Evolutionary conservation across 92 coral and sea anemone species (phyloP).

Genomic region (Paramuricea clavata): DNA sequence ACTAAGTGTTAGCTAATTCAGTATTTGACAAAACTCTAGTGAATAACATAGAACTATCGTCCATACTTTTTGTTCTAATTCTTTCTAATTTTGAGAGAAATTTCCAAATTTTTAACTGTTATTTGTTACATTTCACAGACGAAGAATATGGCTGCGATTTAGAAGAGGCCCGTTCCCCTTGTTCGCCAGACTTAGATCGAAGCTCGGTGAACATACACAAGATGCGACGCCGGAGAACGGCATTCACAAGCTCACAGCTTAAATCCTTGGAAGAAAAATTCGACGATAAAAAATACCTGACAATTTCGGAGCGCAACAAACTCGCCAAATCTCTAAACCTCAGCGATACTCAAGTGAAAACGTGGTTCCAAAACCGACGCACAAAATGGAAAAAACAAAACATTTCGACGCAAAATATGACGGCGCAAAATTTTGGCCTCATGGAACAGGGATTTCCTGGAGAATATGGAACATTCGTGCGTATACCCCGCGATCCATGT

Average conservation of each 20-base stretch:
- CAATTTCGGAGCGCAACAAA: constrained; percentile 93
- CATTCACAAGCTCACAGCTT: constrained; percentile 97
- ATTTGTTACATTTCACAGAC: neutral
- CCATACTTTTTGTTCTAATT: too few relatives aligned
- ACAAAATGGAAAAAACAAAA: constrained; percentile 99
- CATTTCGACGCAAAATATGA: constrained; percentile 19
- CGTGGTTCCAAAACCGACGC: constrained; percentile 98
- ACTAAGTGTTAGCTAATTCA: too few relatives aligned
- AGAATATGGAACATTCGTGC: constrained; percentile 37
- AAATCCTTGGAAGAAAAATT: constrained; percentile 94
- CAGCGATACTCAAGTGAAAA: constrained; percentile 98
- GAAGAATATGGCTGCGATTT: constrained; percentile 43
- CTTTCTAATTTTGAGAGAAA: neutral
- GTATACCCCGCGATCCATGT: constrained; percentile 60
- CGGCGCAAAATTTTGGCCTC: constrained; percentile 6
- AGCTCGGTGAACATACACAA: constrained; percentile 82
- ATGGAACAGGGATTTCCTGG: constrained; percentile 44
- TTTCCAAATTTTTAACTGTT: neutral
- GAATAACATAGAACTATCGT: neutral
- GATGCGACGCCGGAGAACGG: constrained; percentile 89
- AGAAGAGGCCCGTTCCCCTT: neutral
- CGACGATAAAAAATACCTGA: constrained; percentile 95
- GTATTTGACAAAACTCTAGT: too few relatives aligned
- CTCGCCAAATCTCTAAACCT: constrained; percentile 90
- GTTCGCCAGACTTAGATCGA: constrained; percentile 41